Base-by-base conservation (phyloP, 2,888 invertebrate genomes). In the Drosophila greeni region DNA sequence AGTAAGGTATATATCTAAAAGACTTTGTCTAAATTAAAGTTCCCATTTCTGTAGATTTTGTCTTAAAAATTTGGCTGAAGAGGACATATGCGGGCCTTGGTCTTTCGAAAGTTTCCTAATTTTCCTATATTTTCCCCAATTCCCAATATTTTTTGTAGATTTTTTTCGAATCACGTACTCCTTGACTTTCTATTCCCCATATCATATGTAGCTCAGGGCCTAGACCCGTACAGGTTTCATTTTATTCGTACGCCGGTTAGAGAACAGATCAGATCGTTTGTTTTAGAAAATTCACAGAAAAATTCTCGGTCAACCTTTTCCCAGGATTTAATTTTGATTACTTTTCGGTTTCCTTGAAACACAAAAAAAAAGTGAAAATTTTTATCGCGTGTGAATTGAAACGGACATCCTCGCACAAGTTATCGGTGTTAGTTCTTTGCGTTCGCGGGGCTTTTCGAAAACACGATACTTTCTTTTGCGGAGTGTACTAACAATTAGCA, bases 221-320 rank as follows among this genome's bases (percentile, higher is more conserved):
- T 14, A 4, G 18, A 7, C n/a, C 12, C n/a, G 20, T 24, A 29
- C 9, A 37, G 59, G n/a, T n/a, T 68, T 48, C 29, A 58, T 54
- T 68, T 59, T 36, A 58, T 24, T 48, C 9, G 40, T 59, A 42
- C 36, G n/a, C 48, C 48, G 36, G 53, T 49, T n/a, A n/a, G n/a
- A n/a, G n/a, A n/a, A 26, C 18, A 34, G 42, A 68, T 54, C 67
- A 67, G 58, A 54, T 53, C 34, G 39, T 59, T 33, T 5, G 24
- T 58, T 60, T 58, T 20, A 34, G 16, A 20, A 59, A 34, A 48
- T 42, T n/a, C 16, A 47, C 59, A 61, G 47, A 61, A 40, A 60
- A 61, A 61, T 59, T 61, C 11, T 24, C 24, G 16, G 56, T 56
- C 3, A 51, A 39, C 18, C 16, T 7, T 42, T 40, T 14, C 1